These are phyloP conservation scores for Eubucco bourcierii DNA, from an alignment of 2,113 vertebrate species.

Conservation along the genomic window DNA sequence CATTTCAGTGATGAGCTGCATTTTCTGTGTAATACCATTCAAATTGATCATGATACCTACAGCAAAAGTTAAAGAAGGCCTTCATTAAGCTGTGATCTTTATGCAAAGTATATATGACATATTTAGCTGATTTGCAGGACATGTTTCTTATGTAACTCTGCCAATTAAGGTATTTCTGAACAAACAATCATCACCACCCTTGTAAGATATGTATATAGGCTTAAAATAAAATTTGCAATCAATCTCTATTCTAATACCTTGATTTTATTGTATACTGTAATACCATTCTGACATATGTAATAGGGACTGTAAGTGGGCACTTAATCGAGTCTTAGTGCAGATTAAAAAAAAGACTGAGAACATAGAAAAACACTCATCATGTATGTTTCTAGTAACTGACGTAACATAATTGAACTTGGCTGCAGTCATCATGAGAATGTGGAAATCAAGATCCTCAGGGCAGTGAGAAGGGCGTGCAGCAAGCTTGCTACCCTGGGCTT, in stretches of 20 bases:
- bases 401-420: not conserved
- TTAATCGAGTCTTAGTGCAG: not conserved
- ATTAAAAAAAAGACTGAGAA: not conserved
- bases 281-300: not conserved
- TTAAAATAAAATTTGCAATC: not conserved
- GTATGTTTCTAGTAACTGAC: not conserved
- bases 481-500: too few species aligned
- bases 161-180: not conserved
- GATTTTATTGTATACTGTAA: not conserved
- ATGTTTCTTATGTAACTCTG: not conserved
- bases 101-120: not conserved
- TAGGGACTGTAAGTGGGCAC: not conserved
- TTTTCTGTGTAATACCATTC: not conserved
- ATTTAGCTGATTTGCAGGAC: not conserved
- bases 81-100: not conserved
- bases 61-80: not conserved
- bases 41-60: not conserved
- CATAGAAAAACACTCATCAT: not conserved
- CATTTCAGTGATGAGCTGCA: not conserved
- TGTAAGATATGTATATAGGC: not conserved
- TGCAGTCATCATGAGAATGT: not conserved
- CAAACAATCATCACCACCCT: not conserved
- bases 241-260: not conserved
- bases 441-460: not conserved
- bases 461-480: too few species aligned